Base-by-base conservation (phyloP, 2,888 invertebrate genomes). In the Tipula lateralis region DNA sequence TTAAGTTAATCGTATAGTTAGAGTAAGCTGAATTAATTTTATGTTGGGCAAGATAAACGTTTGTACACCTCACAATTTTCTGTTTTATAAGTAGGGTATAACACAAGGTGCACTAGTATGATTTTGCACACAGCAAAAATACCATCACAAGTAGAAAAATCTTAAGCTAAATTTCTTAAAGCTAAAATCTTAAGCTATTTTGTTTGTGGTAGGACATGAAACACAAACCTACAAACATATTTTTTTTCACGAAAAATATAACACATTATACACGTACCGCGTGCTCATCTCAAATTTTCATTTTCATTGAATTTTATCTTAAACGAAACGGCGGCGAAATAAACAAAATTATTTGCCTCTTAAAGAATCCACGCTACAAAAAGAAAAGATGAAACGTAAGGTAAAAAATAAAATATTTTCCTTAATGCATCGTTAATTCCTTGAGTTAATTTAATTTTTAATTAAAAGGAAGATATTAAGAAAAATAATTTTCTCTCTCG, bases 391-490 rank as follows among this genome's bases (percentile, higher is more conserved):
- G 24, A 66, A 66, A 66, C 66, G 66, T 66, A 66, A 66, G 24
- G 66, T 66, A 66, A 66, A 66, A 66, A n/a, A 2, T 3, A n/a
- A 44, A 44, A 39, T n/a, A 39, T 2, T 66, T 19, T 66, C 66
- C 66, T 66, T 66, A 66, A 66, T 66, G 66, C 66, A 66, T 66
- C 66, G 66, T 66, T 66, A 66, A 66, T 66, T 66, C 66, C 24
- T 66, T 24, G 66, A 66, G 66, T 66, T 66, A 66, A 66, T 66
- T 66, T 66, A 66, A 66, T 66, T 66, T 66, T 66, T 66, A 66
- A 66, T 66, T 66, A 66, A 66, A 66, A 66, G 66, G 66, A 19
- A 66, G 66, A 66, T 66, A 24, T 24, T 66, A 66, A 66, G 66
- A 66, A 66, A 66, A 50, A 66, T 66, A 24, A 66, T 66, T 66